Conservation (phyloP, 2,113 vertebrate species). For the Cyanoderma ruficeps region DNA sequence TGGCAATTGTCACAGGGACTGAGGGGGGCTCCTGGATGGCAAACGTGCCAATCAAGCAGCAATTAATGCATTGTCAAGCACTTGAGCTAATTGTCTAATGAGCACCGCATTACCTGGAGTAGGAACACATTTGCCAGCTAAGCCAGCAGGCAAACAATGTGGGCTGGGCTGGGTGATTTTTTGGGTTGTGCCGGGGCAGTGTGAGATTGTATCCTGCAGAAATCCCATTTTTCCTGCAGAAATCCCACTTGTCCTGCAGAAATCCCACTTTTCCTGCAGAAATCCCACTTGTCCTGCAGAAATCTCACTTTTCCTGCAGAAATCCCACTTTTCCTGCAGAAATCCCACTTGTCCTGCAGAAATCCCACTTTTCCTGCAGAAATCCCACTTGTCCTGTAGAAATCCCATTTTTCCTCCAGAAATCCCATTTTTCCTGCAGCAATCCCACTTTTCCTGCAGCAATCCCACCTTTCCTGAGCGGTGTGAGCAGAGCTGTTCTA, state of each 20-base stretch:
- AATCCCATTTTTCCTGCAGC: too few relatives aligned
- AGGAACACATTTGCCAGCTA: constrained; percentile 49
- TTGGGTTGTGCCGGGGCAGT: constrained; percentile 8
- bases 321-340: too few relatives aligned
- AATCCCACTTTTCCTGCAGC: too few relatives aligned
- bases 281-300: too few relatives aligned
- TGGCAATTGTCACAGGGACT: constrained; percentile 29
- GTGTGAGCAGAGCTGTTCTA: too few relatives aligned
- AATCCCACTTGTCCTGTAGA: too few relatives aligned
- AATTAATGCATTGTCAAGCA: constrained; percentile 61
- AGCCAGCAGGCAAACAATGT: not conserved
- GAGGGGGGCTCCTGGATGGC: not conserved
- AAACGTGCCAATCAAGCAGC: constrained; percentile 39
- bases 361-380: too few relatives aligned
- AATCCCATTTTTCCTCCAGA: too few relatives aligned
- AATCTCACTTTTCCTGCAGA: too few relatives aligned
- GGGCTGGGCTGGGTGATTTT: constrained; percentile 35
- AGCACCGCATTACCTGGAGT: constrained; percentile 58
- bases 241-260: constrained; percentile 27
- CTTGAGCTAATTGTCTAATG: constrained; percentile 59
- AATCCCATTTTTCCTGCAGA: constrained; percentile 60
- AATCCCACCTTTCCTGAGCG: too few relatives aligned
- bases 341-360: too few relatives aligned
- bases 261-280: too few relatives aligned
- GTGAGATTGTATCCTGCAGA: not conserved